Base-by-base conservation (phyloP, 1,140 invertebrate genomes). In the Bombus polaris region DNA sequence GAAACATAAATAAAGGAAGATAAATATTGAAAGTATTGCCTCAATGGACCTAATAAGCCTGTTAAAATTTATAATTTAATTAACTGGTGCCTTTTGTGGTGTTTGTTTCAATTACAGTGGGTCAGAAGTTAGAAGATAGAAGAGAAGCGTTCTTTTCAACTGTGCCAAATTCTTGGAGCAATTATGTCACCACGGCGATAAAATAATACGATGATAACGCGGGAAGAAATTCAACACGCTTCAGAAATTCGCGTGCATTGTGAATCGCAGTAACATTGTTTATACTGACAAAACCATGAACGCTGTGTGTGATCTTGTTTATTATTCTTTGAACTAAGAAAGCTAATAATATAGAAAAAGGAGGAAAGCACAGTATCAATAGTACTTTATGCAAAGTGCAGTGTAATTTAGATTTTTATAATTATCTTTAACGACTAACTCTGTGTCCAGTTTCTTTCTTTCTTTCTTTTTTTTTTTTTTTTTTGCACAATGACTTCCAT, bases 401-500 rank as follows among this genome's bases (percentile, higher is more conserved):
- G n/a, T 25, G 71, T 35, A 25, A 47, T 35, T 53, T 35, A 32
- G 1, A 53, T 25, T 25, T 75, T n/a, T 53, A 13, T 10, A 22
- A 35, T 35, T 32, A 66, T 8, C 0, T 1, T 32, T 32, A 66
- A 66, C 1, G 2, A 18, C 18, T 74, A 12, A 47, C 18, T 42
- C 39, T 18, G 44, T 3, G 32, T 28, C n/a, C 3, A 12, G 10
- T 70, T 22, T 10, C 32, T n/a, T 35, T 10, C 4, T 10, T 18
- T 22, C 0, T 39, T n/a, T n/a, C 8, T 32, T 32, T 10, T 32
- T 35, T 25, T 13, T 10, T 18, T 22, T 1, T 39, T 42, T n/a
- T 15, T 32, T 32, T 10, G 44, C 9, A 10, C 28, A 66, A 95
- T 95, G 94, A 94, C 91, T 62, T 93, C 94, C 1, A 75, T 93